Evolutionary conservation across 2,113 vertebrate genomes (phyloP), one percentile per base, ranked within the genome.

Genomic region (Nerophis ophidion): DNA sequence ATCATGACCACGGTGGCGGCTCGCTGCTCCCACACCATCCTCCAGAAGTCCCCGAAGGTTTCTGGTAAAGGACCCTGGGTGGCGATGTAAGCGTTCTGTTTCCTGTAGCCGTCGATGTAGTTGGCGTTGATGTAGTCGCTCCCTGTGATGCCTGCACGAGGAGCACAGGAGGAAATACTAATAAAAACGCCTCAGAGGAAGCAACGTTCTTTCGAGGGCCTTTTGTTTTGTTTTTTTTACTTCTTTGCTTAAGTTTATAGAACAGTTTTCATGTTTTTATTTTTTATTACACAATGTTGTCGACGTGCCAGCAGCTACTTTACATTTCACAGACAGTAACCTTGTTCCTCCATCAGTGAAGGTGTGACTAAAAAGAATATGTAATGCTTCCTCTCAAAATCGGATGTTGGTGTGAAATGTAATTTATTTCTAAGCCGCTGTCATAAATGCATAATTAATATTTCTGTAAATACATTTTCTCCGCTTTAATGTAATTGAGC

Each of bases 1-100:
- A 99, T 98, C 97, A 99, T 99, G 57, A 99, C 95, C 6, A 98
- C 89, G 1, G 96, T 99, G 51, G 97, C 95, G 0, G 96, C 93
- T 26, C 97, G 91, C 81, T 99, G 97, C 67, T 99, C 97, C 97
- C 97, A 99, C 79, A 98, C 95, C 97, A 98, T 99, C 63, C 97
- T 91, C 97, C 97, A 99, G 76, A 99, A 99, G 84, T 99, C 96
- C 1, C 95, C 95, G 0, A 99, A 98, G 2, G 96, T 98, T 89
- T 98, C 97, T 0, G 96, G 94, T 71, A 99, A 85, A 0, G 97
- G 94, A 5, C 97, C 97, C 80, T 99, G 97, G 0, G 96, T 99
- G 88, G 97, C 96, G 0, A 99, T 99, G 88, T 99, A 99, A 1
- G 96, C 96, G 0, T 98, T 99, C 87, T 99, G 97, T 89, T 97